Evolutionary conservation across 2,113 vertebrate species (phyloP).

Genomic region (Chamaetylas fuelleborni): DNA sequence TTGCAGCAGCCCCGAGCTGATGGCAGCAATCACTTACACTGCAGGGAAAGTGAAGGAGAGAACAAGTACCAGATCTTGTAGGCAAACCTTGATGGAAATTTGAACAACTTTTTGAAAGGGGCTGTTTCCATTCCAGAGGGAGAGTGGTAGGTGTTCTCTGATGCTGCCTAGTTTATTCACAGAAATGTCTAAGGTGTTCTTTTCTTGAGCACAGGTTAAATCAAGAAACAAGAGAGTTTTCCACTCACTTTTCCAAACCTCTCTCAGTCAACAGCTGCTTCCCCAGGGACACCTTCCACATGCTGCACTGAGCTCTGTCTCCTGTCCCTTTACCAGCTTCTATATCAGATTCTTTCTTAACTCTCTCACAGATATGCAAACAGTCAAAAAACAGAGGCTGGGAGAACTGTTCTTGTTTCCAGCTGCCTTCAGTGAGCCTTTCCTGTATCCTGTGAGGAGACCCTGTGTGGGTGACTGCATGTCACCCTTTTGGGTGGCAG

Average conservation of each 20-base stretch:
- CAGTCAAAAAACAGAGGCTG: not conserved
- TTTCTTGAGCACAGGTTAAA: not conserved
- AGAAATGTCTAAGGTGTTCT: not conserved
- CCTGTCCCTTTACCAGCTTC: not conserved
- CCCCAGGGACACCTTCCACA: not conserved
- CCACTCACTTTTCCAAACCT: not conserved
- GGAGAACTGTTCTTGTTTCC: not conserved
- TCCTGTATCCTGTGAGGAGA: not conserved
- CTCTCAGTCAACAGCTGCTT: not conserved
- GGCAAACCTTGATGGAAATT: not conserved
- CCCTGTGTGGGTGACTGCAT: not conserved
- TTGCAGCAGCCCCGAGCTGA: not conserved
- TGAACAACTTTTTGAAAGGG: not conserved
- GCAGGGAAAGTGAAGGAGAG: not conserved
- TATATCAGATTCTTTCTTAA: not conserved
- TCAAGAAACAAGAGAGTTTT: not conserved
- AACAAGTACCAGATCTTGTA: not conserved
- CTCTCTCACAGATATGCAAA: not conserved
- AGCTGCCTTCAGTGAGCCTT: not conserved
- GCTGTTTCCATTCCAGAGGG: not conserved
- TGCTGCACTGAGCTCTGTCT: not conserved
- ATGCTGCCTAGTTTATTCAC: not conserved
- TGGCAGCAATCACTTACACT: not conserved
- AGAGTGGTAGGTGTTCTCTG: not conserved
- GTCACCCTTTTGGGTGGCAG: not conserved